These are phyloP conservation scores for Drosophila koepferae DNA, from an alignment of 2,888 invertebrate species.

Conservation along the genomic window DNA sequence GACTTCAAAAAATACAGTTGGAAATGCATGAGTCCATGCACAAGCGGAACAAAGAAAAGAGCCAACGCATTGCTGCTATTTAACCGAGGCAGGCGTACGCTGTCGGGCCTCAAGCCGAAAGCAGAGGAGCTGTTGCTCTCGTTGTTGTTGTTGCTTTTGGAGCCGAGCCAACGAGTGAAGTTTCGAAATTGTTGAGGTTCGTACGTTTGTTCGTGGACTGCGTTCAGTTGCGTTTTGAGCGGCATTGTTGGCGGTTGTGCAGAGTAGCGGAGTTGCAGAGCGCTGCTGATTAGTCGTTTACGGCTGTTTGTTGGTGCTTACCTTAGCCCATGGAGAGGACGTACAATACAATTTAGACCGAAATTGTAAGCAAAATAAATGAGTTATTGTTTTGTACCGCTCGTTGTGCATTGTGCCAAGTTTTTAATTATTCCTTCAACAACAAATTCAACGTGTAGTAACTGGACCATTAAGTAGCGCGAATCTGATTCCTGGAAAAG, in stretches of 20 bases:
- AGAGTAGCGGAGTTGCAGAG: neutral
- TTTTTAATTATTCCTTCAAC: constrained; percentile 34
- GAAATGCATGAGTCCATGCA: constrained; percentile 9
- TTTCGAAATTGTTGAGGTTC: constrained; percentile 38
- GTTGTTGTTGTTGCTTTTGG: constrained; percentile 16
- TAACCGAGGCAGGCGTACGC: constrained; percentile 15
- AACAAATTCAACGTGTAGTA: constrained; percentile 14
- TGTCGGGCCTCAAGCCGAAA: constrained; percentile 14
- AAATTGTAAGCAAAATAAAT: constrained; percentile 21
- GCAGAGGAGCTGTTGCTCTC: constrained; percentile 36
- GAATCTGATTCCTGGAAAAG: constrained; percentile 12
- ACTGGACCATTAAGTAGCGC: constrained; percentile 14
- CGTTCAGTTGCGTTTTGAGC: constrained; percentile 61
- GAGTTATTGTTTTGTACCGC: constrained; percentile 11
- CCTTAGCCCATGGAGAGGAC: constrained; percentile 22
- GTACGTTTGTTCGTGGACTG: constrained; percentile 24
- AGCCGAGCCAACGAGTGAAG: constrained; percentile 47
- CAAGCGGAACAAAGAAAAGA: constrained; percentile 14
- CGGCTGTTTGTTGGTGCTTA: neutral
- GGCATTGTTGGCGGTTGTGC: constrained; percentile 40
- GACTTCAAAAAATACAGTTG: constrained; percentile 21
- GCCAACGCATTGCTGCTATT: constrained; percentile 22
- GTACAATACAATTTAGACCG: constrained; percentile 10
- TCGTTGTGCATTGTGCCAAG: constrained; percentile 11
- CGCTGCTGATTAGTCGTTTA: neutral